Conservation (phyloP, 2,797 vertebrate species). For the Podargus strigoides region DNA sequence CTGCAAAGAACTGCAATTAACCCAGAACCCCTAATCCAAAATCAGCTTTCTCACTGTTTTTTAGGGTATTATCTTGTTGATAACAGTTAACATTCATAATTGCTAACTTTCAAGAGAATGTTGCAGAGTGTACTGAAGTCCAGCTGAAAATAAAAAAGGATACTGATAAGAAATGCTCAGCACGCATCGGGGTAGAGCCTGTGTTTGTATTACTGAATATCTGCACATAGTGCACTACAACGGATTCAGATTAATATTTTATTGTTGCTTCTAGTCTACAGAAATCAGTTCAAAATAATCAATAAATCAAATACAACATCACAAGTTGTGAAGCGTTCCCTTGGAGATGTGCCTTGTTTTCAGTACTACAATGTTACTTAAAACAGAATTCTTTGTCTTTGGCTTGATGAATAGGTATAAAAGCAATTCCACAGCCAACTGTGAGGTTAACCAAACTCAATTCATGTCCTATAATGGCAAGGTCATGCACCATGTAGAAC, state of each 20-base stretch:
- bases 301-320: slow-evolving; percentile 66
- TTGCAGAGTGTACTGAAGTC: neutral
- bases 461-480: slow-evolving; percentile 63
- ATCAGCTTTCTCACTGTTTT: neutral
- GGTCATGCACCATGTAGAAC: slow-evolving; percentile 18
- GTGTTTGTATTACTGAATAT: neutral
- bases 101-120: neutral
- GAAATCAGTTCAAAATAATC: slow-evolving; percentile 61
- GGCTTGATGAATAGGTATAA: slow-evolving; percentile 55
- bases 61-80: neutral
- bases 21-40: neutral
- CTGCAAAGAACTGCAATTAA: neutral
- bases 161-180: neutral
- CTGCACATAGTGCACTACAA: neutral
- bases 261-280: slow-evolving; percentile 9
- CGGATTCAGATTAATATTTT: slow-evolving; percentile 7
- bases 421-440: slow-evolving; percentile 58
- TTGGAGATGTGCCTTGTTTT: slow-evolving; percentile 36
- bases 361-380: slow-evolving; percentile 32
- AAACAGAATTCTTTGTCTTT: slow-evolving; percentile 68
- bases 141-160: neutral
- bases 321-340: slow-evolving; percentile 50
- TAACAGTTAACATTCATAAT: neutral
- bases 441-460: slow-evolving; percentile 66
- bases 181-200: neutral